Conservation (phyloP, 2,113 vertebrate species). For the Phycodurus eques region DNA sequence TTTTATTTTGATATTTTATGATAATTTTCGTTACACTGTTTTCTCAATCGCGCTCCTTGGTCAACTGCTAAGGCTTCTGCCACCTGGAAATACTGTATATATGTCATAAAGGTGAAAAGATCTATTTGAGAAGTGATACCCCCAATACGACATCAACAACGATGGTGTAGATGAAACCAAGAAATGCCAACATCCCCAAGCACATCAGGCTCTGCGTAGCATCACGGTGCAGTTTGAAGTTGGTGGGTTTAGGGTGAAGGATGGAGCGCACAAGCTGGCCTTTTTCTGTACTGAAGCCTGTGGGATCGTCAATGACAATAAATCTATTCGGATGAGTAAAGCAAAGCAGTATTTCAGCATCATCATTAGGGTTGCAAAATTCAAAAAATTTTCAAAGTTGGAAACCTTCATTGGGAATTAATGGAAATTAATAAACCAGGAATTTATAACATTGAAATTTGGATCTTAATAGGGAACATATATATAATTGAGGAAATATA, state of each 20-base stretch:
- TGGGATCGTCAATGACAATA: background rate
- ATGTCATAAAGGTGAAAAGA: background rate
- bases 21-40: background rate
- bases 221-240: constrained; percentile 94
- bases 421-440: no score
- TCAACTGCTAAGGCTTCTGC: background rate
- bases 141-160: constrained; percentile 83
- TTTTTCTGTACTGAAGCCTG: constrained; percentile 94
- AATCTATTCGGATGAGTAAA: background rate
- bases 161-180: constrained; percentile 91
- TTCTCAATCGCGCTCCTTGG: background rate
- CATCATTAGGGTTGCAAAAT: no score
- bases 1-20: no score
- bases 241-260: constrained; percentile 93
- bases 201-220: constrained; percentile 91
- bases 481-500: no score
- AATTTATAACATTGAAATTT: no score
- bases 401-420: no score
- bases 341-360: background rate
- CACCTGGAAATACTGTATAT: background rate
- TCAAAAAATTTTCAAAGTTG: background rate
- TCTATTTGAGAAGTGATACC: constrained; percentile 55
- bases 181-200: constrained; percentile 85
- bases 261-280: constrained; percentile 94
- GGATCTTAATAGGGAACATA: no score